A percentile compares a stretch with the other conserved stretches of the same genome.
Conservation (phyloP, 2,888 invertebrate species). For the Spisula subtruncata region DNA sequence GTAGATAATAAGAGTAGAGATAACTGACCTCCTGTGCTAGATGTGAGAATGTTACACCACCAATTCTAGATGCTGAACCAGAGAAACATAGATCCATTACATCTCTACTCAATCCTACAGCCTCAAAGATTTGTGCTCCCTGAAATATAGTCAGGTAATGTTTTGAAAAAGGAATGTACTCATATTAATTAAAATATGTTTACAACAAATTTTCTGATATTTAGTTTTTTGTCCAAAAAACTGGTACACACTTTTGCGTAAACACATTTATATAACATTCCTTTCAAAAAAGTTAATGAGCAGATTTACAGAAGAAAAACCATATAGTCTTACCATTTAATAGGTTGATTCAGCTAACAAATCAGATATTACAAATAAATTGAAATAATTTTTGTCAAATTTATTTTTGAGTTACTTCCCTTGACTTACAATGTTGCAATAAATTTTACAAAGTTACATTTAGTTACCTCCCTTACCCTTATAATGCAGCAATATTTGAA, state of each 20-base stretch:
- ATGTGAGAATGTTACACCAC: slow-evolving; percentile 97
- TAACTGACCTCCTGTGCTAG: slow-evolving; percentile 92
- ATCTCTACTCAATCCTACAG: slow-evolving; percentile 97
- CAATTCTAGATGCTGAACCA: slow-evolving; percentile 92
- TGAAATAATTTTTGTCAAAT: neutral
- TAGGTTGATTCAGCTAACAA: too few relatives aligned
- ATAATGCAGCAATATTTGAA: neutral
- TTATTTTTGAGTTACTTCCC: neutral
- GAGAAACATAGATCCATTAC: slow-evolving; percentile 97
- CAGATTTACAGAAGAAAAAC: too few relatives aligned
- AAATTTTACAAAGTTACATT: neutral
- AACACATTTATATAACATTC: too few relatives aligned
- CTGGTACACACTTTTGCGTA: too few relatives aligned
- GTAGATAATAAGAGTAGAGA: neutral
- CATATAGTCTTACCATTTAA: too few relatives aligned
- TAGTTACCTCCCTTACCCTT: neutral
- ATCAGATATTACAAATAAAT: neutral
- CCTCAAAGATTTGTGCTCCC: slow-evolving; percentile 99
- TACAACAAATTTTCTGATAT: too few relatives aligned
- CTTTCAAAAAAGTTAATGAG: too few relatives aligned
- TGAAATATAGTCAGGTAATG: slow-evolving; percentile 73
- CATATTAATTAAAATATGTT: too few relatives aligned
- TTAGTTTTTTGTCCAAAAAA: too few relatives aligned
- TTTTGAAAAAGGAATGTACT: too few relatives aligned
- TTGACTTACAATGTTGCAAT: neutral